phyloP scores from a whole-genome alignment of 2,113 vertebrate genomes.

The Lampris megalopsis region DNA sequence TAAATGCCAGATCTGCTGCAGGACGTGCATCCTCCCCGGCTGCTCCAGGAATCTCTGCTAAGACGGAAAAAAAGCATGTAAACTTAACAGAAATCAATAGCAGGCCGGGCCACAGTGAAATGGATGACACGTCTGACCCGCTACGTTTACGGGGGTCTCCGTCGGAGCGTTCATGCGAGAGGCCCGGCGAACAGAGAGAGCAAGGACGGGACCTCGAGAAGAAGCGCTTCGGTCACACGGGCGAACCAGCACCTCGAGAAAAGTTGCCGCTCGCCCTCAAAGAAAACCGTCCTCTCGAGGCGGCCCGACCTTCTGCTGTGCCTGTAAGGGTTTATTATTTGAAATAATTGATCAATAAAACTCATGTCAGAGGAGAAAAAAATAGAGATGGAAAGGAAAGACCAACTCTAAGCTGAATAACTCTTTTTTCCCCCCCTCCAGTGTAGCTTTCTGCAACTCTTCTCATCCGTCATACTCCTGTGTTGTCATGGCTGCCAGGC shows the following conservation, averaged over 20 bases:
- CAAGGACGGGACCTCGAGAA: constrained; percentile 32
- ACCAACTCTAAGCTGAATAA: not conserved
- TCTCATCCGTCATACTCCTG: constrained; percentile 16
- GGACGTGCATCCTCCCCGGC: constrained; percentile 45
- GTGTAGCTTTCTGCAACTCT: constrained; percentile 7
- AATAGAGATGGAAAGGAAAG: not conserved
- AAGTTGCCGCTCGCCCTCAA: not conserved
- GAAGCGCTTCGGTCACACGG: constrained; percentile 25
- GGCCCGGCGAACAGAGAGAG: constrained; percentile 27
- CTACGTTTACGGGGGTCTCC: constrained; percentile 67
- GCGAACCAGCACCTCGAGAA: not conserved
- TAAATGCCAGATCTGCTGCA: not conserved
- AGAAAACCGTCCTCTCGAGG: not conserved
- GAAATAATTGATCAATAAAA: no score
- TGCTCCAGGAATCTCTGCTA: constrained; percentile 45
- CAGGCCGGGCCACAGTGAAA: constrained; percentile 58
- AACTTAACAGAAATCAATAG: constrained; percentile 68
- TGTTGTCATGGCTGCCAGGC: not conserved
- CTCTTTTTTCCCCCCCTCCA: not conserved
- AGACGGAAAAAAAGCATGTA: constrained; percentile 62
- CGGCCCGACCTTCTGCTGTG: no score
- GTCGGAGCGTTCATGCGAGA: constrained; percentile 53
- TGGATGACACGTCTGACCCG: constrained; percentile 67
- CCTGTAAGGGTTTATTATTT: no score
- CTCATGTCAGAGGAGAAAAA: no score